Evolutionary conservation across 1,140 invertebrate genomes (phyloP).

Genomic region (Drosophila orosa): DNA sequence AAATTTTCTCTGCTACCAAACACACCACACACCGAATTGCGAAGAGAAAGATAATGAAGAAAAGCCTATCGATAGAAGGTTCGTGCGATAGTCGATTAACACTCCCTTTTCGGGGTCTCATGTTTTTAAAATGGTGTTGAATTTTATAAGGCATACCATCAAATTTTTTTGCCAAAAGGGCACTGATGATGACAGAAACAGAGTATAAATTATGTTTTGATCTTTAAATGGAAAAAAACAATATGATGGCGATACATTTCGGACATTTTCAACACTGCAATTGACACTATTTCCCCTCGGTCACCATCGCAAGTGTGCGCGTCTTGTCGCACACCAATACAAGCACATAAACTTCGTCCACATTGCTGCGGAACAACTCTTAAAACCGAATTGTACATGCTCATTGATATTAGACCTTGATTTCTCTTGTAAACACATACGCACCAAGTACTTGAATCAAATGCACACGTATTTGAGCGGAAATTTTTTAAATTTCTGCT

Average conservation of each 20-base stretch:
- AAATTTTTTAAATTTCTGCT: constrained; percentile 79
- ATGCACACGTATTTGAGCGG: constrained; percentile 70
- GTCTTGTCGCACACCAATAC: constrained; percentile 56
- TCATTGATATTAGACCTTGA: constrained; percentile 10
- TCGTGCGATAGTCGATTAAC: constrained; percentile 16
- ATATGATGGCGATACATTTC: constrained; percentile 15
- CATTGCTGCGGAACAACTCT: constrained; percentile 47
- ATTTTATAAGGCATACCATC: not conserved
- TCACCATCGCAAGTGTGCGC: constrained; percentile 35
- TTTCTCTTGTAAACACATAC: constrained; percentile 56
- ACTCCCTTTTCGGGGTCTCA: not conserved
- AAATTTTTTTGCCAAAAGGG: too few species aligned
- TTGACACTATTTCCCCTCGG: constrained; percentile 39
- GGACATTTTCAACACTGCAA: constrained; percentile 27
- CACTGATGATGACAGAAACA: not conserved
- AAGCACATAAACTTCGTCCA: constrained; percentile 50
- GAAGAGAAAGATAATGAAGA: constrained; percentile 58
- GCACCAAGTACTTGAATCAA: constrained; percentile 75
- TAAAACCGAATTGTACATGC: constrained; percentile 12
- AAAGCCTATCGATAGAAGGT: constrained; percentile 33
- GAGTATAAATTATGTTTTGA: too few species aligned
- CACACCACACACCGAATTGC: constrained; percentile 67
- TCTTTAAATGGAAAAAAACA: not conserved
- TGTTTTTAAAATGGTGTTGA: not conserved
- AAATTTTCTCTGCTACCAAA: constrained; percentile 73